phyloP scores from a whole-genome alignment of 2,797 vertebrate species.

The Pipistrellus pipistrellus region DNA sequence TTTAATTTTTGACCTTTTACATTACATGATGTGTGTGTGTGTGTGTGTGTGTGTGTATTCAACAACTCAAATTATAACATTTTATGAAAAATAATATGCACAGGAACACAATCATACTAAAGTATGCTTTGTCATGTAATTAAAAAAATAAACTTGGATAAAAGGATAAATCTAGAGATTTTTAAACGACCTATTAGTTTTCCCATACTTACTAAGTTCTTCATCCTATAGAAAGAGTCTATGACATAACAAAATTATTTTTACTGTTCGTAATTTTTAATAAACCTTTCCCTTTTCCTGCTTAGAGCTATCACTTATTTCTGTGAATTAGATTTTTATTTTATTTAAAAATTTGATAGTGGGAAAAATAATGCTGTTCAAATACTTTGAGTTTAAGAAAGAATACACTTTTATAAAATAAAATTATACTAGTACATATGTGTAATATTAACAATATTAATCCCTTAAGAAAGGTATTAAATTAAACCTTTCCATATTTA shows the following conservation, averaged over 20 bases:
- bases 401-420: slow-evolving; percentile 37
- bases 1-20: background rate
- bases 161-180: slow-evolving; percentile 69
- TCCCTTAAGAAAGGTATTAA: background rate
- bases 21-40: background rate
- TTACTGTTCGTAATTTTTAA: slow-evolving; percentile 16
- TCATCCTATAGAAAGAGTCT: background rate
- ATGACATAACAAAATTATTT: slow-evolving; percentile 64
- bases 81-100: slow-evolving; percentile 40
- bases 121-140: slow-evolving; percentile 61
- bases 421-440: slow-evolving; percentile 23
- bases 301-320: background rate
- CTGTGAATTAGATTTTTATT: slow-evolving; percentile 14
- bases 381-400: slow-evolving; percentile 53
- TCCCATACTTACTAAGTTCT: slow-evolving; percentile 18
- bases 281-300: background rate
- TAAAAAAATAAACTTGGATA: slow-evolving; percentile 44
- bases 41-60: background rate
- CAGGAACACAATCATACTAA: background rate
- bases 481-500: slow-evolving; percentile 65
- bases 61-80: background rate
- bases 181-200: slow-evolving; percentile 60
- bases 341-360: slow-evolving; percentile 37
- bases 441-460: background rate
- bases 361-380: slow-evolving; percentile 43